Evolutionary conservation across 1,140 invertebrate species (phyloP).

Genomic region (Meteorus sp.): DNA sequence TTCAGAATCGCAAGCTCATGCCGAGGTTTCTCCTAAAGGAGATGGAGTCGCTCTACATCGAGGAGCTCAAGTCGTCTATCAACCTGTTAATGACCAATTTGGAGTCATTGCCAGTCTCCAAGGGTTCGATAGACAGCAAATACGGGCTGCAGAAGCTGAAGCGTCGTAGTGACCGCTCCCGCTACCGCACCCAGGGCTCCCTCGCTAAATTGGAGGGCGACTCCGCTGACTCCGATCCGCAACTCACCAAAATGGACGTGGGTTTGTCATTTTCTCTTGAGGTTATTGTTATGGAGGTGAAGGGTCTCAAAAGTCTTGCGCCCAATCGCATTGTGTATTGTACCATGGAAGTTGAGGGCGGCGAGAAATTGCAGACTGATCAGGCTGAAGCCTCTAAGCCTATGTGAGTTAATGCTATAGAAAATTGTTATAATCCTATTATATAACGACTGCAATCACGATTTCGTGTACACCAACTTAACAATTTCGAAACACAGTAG

Average conservation of each 20-base stretch:
- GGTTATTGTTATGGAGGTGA: conserved; percentile 97
- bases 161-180: conserved; percentile 65
- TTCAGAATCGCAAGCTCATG: conserved; percentile 93
- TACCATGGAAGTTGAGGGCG: conserved; percentile 99
- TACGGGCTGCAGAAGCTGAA: conserved; percentile 94
- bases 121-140: conserved; percentile 96
- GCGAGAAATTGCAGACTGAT: conserved; percentile 98
- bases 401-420: conserved; percentile 81
- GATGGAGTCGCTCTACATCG: conserved; percentile 99
- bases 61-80: conserved; percentile 97
- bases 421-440: no score
- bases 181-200: conserved; percentile 74
- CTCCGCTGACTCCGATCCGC: conserved; percentile 86
- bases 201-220: conserved; percentile 91
- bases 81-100: conserved; percentile 98
- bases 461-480: no score
- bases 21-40: conserved; percentile 99
- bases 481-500: no score
- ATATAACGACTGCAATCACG: no score
- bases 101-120: conserved; percentile 97
- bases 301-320: conserved; percentile 93
- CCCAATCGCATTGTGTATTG: conserved; percentile 99
- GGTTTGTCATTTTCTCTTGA: conserved; percentile 95
- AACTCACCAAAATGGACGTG: conserved; percentile 94
- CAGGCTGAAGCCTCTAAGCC: conserved; percentile 99